phyloP scores from a whole-genome alignment of 2,797 vertebrate species.

The Rhinophrynus dorsalis region DNA sequence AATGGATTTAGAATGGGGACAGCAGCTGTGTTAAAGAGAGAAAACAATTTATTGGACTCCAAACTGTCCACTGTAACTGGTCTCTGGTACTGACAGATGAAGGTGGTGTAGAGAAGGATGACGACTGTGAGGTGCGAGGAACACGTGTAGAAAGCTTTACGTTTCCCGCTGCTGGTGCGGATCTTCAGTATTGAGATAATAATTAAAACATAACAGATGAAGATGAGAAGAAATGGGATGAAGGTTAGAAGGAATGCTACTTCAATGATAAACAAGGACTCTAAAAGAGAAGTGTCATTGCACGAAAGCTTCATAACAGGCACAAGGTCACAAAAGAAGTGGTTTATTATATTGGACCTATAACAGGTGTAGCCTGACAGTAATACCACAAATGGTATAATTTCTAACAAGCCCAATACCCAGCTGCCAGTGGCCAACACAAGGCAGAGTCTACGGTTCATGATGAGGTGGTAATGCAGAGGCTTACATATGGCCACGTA shows the following conservation, averaged over 20 bases:
- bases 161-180: neutral
- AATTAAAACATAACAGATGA: slow-evolving; percentile 46
- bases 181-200: slow-evolving; percentile 36
- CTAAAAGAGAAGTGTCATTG: slow-evolving; percentile 29
- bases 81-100: no score
- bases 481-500: slow-evolving; percentile 38
- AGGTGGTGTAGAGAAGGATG: slow-evolving; percentile 41
- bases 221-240: slow-evolving; percentile 32
- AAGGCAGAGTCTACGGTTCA: slow-evolving; percentile 27
- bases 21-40: no score
- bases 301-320: slow-evolving; percentile 52
- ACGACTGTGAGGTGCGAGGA: slow-evolving; percentile 46
- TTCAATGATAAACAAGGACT: slow-evolving; percentile 34
- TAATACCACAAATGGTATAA: slow-evolving; percentile 43
- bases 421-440: slow-evolving; percentile 23
- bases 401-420: slow-evolving; percentile 38
- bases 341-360: slow-evolving; percentile 34
- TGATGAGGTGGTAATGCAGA: slow-evolving; percentile 28
- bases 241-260: neutral
- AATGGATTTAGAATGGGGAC: no score
- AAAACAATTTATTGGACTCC: no score
- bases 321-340: slow-evolving; percentile 50
- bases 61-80: no score
- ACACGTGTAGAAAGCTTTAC: slow-evolving; percentile 31
- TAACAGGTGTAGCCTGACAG: slow-evolving; percentile 35